Conservation (phyloP, 2,797 vertebrate genomes). For the Amblyraja radiata region DNA sequence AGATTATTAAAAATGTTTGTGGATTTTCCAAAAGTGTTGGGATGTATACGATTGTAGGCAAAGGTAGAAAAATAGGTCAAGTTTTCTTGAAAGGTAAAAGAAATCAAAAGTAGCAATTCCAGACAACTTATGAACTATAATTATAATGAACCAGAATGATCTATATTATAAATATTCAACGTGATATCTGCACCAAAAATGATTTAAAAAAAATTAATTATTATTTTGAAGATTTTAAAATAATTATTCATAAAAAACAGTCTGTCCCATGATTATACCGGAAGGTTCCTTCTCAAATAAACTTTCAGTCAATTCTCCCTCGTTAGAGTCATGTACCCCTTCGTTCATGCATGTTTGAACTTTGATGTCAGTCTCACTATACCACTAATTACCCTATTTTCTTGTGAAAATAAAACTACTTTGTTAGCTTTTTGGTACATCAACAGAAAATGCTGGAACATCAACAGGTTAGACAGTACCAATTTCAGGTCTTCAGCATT, state of each 20-base stretch:
- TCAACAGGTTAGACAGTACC: too few species aligned
- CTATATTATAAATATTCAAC: too few species aligned
- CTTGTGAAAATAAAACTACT: neutral
- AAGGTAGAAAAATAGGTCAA: neutral
- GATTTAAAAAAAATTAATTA: too few species aligned
- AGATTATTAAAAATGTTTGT: neutral
- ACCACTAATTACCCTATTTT: neutral
- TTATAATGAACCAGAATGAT: neutral
- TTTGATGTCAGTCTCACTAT: too few species aligned
- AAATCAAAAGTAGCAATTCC: neutral
- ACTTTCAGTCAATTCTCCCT: neutral
- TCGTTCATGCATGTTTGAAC: too few species aligned
- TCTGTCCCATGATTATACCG: neutral
- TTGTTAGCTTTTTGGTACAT: neutral
- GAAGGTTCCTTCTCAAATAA: neutral
- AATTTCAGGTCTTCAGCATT: too few species aligned
- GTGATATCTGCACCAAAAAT: too few species aligned
- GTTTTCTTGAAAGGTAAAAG: neutral
- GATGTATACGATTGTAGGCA: neutral
- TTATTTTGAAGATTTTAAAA: too few species aligned
- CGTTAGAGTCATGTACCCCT: neutral
- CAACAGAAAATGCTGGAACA: neutral
- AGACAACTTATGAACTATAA: neutral
- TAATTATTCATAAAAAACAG: neutral
- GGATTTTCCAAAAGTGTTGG: neutral